Base-by-base conservation (phyloP, 2,797 vertebrate genomes). In the Peromyscus nudipes region DNA sequence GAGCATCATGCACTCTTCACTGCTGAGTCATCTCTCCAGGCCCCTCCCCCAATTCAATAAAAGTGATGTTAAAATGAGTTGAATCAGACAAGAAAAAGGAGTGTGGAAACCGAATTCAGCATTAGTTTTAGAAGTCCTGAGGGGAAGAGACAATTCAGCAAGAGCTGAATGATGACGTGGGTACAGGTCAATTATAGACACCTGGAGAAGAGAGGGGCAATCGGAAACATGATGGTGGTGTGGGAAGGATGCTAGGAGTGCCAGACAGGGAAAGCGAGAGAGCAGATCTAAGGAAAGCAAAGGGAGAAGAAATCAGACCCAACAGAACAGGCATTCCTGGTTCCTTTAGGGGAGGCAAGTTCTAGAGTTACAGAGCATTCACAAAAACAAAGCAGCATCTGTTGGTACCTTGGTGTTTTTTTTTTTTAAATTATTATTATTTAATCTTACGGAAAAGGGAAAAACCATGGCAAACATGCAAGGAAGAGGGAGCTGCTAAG, bases 401-500 rank as follows among this genome's bases (percentile, higher is more conserved):
- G 65, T 10, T 25, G 14, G 31, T 62, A 19, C 27, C 19, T 88
- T 91, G 10, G 13, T 31, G 9, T 49, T 89, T 52, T 52, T 52
- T 52, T 52, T 52, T 49, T 49, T 49, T 49, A 9, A 6, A 2
- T 52, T 52, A 12, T 52, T 52, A 12, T 13, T 52, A 4, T 92
- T 91, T 49, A 57, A 75, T 77, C n/a, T 57, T 85, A 92, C 71
- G 25, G 34, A 84, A 69, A 43, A 57, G 80, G 7, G 83, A 89
- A 82, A 21, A 37, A 71, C 52, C 64, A 73, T 67, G 16, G 5
- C 11, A 62, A 89, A 31, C 13, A 23, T 87, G 12, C 34, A 64
- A 86, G 71, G 31, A 12, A 25, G 46, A 94, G 0, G 6, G 17
- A 0, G 1, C 57, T 43, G 23, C 34, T 82, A 25, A 84, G 5